Evolutionary conservation across 2,888 invertebrate genomes (phyloP).

Genomic region (Rotaria magnacalcarata): DNA sequence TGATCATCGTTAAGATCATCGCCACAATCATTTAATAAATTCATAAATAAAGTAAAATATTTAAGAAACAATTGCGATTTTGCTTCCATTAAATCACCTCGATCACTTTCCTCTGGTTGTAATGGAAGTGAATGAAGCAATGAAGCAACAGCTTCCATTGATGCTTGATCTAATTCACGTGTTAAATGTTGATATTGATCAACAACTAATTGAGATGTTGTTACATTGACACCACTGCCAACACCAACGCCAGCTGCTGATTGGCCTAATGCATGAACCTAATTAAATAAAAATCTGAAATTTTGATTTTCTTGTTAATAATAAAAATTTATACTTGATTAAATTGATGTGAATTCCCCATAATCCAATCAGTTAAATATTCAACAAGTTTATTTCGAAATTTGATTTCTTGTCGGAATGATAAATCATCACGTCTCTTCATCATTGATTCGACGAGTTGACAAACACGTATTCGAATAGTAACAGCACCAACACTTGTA

Average conservation of each 20-base stretch:
- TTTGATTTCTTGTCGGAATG: slow-evolving; percentile 94
- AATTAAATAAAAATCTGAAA: not conserved
- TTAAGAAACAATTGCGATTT: slow-evolving; percentile 95
- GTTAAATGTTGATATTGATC: slow-evolving; percentile 41
- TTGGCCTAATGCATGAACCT: slow-evolving; percentile 52
- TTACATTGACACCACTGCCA: not conserved
- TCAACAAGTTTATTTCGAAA: slow-evolving; percentile 95
- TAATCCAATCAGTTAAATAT: slow-evolving; percentile 89
- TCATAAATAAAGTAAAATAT: slow-evolving; percentile 95
- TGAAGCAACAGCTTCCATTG: slow-evolving; percentile 95
- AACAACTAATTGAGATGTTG: slow-evolving; percentile 8
- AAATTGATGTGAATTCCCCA: slow-evolving; percentile 82
- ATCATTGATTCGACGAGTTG: slow-evolving; percentile 68
- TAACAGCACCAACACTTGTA: slow-evolving; percentile 84
- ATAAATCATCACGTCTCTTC: slow-evolving; percentile 85
- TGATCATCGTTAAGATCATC: slow-evolving; percentile 67
- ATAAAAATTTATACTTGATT: slow-evolving; percentile 36
- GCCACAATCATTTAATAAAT: slow-evolving; percentile 86
- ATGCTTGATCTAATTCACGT: slow-evolving; percentile 78
- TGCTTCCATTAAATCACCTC: slow-evolving; percentile 94
- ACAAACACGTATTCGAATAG: slow-evolving; percentile 78
- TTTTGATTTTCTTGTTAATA: not conserved
- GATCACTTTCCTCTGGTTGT: slow-evolving; percentile 92
- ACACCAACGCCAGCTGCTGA: slow-evolving; percentile 49
- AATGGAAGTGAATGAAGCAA: slow-evolving; percentile 83